Percentiles rank a stretch among this genome's conserved stretches.
Conservation (phyloP, 2,797 vertebrate species). For the Enteromius fasciolatus region DNA sequence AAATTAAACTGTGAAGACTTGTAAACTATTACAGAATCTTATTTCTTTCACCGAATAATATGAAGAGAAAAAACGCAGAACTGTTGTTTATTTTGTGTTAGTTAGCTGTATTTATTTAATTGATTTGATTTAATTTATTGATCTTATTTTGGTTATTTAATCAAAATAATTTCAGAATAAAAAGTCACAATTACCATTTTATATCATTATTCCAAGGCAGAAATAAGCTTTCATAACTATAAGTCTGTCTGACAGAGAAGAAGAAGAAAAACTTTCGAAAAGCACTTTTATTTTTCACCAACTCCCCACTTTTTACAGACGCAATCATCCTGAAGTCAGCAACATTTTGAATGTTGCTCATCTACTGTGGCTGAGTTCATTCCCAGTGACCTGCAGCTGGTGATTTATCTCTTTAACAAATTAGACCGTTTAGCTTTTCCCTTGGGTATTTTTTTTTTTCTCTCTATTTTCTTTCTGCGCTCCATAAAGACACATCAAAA, state of each 20-base stretch:
- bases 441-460: not conserved
- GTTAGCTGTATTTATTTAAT: too few relatives aligned
- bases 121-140: too few relatives aligned
- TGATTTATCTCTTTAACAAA: conserved; percentile 44
- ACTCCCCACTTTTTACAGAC: not conserved
- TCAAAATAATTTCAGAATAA: too few relatives aligned
- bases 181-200: not conserved
- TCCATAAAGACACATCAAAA: conserved; percentile 18
- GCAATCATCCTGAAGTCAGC: conserved; percentile 26
- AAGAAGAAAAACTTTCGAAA: not conserved
- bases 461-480: conserved; percentile 5
- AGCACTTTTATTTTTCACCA: conserved; percentile 3
- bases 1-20: conserved; percentile 1
- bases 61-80: too few relatives aligned
- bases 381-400: conserved; percentile 49
- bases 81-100: too few relatives aligned
- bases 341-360: conserved; percentile 39
- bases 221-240: not conserved
- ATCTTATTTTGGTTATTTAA: too few relatives aligned
- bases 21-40: not conserved
- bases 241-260: not conserved
- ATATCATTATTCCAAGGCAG: not conserved
- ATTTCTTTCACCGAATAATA: not conserved
- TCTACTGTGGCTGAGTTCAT: conserved; percentile 33
- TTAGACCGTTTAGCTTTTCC: conserved; percentile 30